Evolutionary conservation across 2,113 vertebrate species (phyloP).

Genomic region (Halichoerus grypus): DNA sequence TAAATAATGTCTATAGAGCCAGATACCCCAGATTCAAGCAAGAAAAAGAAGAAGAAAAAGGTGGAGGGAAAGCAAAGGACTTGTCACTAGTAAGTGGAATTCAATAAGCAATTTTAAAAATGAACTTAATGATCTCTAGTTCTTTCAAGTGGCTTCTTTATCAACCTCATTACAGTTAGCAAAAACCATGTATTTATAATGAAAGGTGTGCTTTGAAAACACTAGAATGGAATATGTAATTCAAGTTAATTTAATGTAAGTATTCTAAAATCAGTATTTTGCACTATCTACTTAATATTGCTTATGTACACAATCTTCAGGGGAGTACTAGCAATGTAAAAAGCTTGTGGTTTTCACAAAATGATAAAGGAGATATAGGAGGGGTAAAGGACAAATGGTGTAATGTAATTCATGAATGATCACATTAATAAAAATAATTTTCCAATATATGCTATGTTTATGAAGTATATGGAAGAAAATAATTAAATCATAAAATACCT

Average conservation of each 20-base stretch:
- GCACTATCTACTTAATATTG: background rate
- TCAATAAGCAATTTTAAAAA: conserved; percentile 22
- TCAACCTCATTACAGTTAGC: background rate
- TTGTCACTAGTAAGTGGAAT: background rate
- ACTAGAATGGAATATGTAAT: background rate
- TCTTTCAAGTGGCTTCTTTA: background rate
- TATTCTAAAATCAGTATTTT: background rate
- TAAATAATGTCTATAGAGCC: background rate
- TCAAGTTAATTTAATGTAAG: background rate
- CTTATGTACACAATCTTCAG: background rate
- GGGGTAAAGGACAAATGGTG: background rate
- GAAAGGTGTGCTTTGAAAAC: background rate
- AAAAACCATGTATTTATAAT: background rate
- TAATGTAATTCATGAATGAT: background rate
- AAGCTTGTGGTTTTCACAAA: background rate
- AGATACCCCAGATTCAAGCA: background rate
- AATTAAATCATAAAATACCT: background rate
- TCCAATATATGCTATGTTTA: background rate
- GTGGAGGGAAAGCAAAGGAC: background rate
- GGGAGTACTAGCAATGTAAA: background rate
- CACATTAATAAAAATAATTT: background rate
- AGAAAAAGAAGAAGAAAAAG: background rate
- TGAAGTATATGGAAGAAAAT: background rate
- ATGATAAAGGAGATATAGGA: background rate
- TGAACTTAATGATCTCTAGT: background rate